A percentile compares a stretch with the other conserved stretches of the same genome.
Evolutionary conservation across 1,140 invertebrate species (phyloP).

Genomic region (Chironomus striatipennis): DNA sequence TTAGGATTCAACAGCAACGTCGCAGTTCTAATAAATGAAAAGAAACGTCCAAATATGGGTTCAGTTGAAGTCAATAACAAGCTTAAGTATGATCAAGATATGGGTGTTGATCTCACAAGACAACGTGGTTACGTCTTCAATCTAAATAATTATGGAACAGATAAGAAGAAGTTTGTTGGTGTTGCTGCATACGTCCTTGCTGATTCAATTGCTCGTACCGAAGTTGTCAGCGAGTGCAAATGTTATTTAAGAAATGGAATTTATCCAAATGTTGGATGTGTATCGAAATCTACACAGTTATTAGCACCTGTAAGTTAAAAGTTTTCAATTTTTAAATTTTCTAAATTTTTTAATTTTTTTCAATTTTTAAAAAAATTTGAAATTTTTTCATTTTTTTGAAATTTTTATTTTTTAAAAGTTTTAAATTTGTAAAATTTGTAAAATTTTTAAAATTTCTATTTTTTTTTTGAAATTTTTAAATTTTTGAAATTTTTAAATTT

Average conservation of each 20-base stretch:
- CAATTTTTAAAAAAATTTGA: too few species aligned
- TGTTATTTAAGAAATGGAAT: slow-evolving; percentile 32
- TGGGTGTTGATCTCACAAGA: slow-evolving; percentile 43
- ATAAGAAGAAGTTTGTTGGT: slow-evolving; percentile 32
- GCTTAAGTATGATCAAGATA: slow-evolving; percentile 44
- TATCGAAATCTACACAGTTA: slow-evolving; percentile 17
- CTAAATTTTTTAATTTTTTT: background rate
- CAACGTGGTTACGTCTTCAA: slow-evolving; percentile 37
- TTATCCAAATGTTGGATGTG: slow-evolving; percentile 34
- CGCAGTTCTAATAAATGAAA: slow-evolving; percentile 49
- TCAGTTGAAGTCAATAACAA: slow-evolving; percentile 42
- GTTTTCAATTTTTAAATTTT: background rate
- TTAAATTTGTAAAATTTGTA: too few species aligned
- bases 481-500: too few species aligned
- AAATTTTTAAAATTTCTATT: too few species aligned
- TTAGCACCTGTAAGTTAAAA: background rate
- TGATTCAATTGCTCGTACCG: slow-evolving; percentile 37
- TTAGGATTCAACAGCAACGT: slow-evolving; percentile 45
- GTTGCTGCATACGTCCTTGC: slow-evolving; percentile 33
- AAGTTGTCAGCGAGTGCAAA: slow-evolving; percentile 34
- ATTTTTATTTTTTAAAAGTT: too few species aligned
- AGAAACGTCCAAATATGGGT: slow-evolving; percentile 47
- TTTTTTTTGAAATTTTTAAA: too few species aligned
- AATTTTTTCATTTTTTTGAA: too few species aligned
- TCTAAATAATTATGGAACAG: slow-evolving; percentile 35